Conservation (phyloP, 1,140 invertebrate species). For the Acyrthosiphon pisum region DNA sequence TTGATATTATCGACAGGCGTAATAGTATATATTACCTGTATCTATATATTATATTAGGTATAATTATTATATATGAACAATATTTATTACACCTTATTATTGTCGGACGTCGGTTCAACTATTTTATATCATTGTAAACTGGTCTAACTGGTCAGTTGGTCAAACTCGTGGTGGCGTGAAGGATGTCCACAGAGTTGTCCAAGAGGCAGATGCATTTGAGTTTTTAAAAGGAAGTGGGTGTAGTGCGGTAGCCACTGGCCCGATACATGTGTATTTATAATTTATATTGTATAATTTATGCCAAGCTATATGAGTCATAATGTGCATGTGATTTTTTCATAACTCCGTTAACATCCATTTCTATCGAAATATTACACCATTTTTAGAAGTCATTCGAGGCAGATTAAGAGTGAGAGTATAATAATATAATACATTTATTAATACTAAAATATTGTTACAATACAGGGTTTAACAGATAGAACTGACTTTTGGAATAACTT, state of each 20-base stretch:
- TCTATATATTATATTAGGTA: too few species aligned
- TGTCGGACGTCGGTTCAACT: background rate
- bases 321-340: background rate
- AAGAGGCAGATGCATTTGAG: background rate
- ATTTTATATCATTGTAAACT: background rate
- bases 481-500: too few species aligned
- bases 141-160: background rate
- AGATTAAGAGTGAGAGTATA: background rate
- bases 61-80: background rate
- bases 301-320: too few species aligned
- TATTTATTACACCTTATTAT: background rate
- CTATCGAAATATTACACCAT: too few species aligned
- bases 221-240: background rate
- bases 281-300: too few species aligned
- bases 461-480: too few species aligned
- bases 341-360: too few species aligned
- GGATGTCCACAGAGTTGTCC: background rate
- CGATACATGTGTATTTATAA: background rate
- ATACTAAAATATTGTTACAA: too few species aligned
- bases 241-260: background rate
- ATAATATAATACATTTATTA: too few species aligned
- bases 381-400: background rate
- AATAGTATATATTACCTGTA: too few species aligned
- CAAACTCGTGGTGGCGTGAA: background rate
- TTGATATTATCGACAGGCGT: background rate